phyloP scores from a whole-genome alignment of 2,888 invertebrate genomes.

The Tetrapedia diversipes region DNA sequence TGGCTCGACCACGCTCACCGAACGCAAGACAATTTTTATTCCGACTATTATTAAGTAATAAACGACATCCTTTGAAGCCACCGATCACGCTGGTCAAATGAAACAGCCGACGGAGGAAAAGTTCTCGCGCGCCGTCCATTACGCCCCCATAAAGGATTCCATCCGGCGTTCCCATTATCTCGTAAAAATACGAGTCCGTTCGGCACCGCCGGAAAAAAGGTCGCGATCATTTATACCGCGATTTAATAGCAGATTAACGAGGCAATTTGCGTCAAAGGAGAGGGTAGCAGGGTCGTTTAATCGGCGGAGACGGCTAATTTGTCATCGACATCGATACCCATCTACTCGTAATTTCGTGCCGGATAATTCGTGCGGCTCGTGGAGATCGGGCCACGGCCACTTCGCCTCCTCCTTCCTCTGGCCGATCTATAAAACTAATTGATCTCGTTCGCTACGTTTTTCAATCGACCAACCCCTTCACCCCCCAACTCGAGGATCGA shows the following conservation, averaged over 20 bases:
- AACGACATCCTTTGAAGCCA: background rate
- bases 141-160: conserved; percentile 51
- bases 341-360: conserved; percentile 69
- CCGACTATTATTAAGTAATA: background rate
- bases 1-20: background rate
- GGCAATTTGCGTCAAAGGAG: conserved; percentile 70
- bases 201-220: conserved; percentile 25
- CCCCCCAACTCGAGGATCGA: conserved; percentile 3
- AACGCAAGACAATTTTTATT: background rate
- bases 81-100: conserved; percentile 14
- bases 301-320: conserved; percentile 71
- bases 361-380: conserved; percentile 58
- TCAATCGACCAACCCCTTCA: background rate
- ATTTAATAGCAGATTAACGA: conserved; percentile 74
- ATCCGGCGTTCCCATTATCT: conserved; percentile 56
- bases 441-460: conserved; percentile 37
- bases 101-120: background rate
- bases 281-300: conserved; percentile 65
- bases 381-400: conserved; percentile 50
- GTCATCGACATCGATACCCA: conserved; percentile 73
- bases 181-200: conserved; percentile 58
- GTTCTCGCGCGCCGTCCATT: conserved; percentile 47
- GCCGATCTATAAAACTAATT: conserved; percentile 57
- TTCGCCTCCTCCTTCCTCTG: conserved; percentile 21
- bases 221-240: conserved; percentile 67